Base-by-base conservation (phyloP, 2,888 invertebrate species). In the Caprella mutica region DNA sequence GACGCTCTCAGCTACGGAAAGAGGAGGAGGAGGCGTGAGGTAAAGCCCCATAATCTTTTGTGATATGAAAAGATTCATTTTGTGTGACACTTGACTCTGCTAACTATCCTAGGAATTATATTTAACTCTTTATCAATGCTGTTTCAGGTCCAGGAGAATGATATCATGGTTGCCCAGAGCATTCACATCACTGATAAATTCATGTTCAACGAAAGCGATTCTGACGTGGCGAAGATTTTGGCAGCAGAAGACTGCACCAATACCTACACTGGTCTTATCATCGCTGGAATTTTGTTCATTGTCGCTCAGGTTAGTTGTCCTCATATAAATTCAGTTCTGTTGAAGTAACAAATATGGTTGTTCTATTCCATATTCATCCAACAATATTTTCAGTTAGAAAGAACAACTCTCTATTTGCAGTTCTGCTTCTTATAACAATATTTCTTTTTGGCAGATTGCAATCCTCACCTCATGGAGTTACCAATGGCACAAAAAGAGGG, bases 21-120 rank as follows among this genome's bases (percentile, higher is more conserved):
- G 71, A 72, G 58, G 70, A 46, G 30, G 46, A 46, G 46, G 30
- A 43, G 43, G 43, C 46, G 46, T 46, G 46, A 46, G 33, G 30
- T 40, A 24, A 4, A n/a, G n/a, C n/a, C n/a, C n/a, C n/a, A n/a
- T n/a, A n/a, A n/a, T n/a, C n/a, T n/a, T 38, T 2, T 3, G 19
- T 17, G 19, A 38, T 3, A 38, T 38, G 38, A 38, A 38, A 17
- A 38, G n/a, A 3, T 38, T 4, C 3, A 17, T 38, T 38, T 38
- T 17, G 19, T 38, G 19, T 19, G 3, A 17, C 4, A 38, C 19
- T 38, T 17, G 3, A 4, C 38, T 38, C 2, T 38, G 4, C n/a
- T 17, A 38, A 3, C n/a, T 17, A 38, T 38, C 2, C n/a, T 3
- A 2, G 19, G 19, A 17, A 38, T 17, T 17, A 4, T 17, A 17